These are phyloP conservation scores for Trichopria drosophilae DNA, from an alignment of 2,888 invertebrate genomes.

Conservation along the genomic window DNA sequence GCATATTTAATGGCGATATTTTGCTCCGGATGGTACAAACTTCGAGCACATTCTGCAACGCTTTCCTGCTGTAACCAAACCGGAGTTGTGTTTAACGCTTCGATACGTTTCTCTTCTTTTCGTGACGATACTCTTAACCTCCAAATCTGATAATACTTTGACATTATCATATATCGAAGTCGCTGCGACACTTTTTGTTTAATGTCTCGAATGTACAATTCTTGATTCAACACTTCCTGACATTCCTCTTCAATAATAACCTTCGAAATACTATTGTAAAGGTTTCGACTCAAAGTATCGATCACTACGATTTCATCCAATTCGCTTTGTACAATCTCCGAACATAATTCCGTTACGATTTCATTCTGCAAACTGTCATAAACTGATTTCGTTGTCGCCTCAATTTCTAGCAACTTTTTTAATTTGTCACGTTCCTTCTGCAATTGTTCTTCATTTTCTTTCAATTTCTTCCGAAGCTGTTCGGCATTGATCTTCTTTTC, in stretches of 20 bases:
- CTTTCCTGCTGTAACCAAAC: slow-evolving; percentile 61
- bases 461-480: slow-evolving; percentile 35
- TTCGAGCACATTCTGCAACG: slow-evolving; percentile 56
- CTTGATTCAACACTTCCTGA: slow-evolving; percentile 50
- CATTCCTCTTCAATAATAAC: slow-evolving; percentile 50
- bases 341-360: slow-evolving; percentile 41
- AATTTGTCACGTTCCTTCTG: slow-evolving; percentile 30
- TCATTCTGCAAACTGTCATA: slow-evolving; percentile 41
- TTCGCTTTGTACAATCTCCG: slow-evolving; percentile 39
- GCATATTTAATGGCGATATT: slow-evolving; percentile 51
- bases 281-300: slow-evolving; percentile 44
- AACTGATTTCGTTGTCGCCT: slow-evolving; percentile 40
- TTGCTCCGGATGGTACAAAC: slow-evolving; percentile 59
- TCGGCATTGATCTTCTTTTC: slow-evolving; percentile 16
- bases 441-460: slow-evolving; percentile 27
- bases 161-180: slow-evolving; percentile 51
- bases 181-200: slow-evolving; percentile 55
- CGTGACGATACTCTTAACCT: slow-evolving; percentile 55
- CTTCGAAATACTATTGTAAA: slow-evolving; percentile 39
- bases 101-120: too few relatives aligned
- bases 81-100: slow-evolving; percentile 62
- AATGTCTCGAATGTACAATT: slow-evolving; percentile 50
- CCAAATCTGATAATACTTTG: slow-evolving; percentile 60
- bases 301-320: slow-evolving; percentile 36
- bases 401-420: slow-evolving; percentile 31